A percentile compares a stretch with the other conserved stretches of the same genome.
Conservation (phyloP, 2,797 vertebrate species). For the Microcaecilia unicolor region DNA sequence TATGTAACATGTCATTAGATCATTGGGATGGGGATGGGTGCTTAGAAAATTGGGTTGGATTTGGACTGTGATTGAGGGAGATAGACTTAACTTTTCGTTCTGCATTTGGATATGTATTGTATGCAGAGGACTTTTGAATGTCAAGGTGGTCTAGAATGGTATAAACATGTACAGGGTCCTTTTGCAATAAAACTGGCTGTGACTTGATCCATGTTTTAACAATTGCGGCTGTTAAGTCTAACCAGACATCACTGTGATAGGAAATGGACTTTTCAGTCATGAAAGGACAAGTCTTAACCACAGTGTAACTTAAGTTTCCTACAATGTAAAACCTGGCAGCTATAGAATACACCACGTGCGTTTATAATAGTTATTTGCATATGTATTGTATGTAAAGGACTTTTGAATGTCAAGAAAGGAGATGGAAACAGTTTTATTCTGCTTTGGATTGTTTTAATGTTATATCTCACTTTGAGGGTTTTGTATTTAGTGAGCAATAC, state of each 20-base stretch:
- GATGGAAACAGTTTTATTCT: too few relatives aligned
- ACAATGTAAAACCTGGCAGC: conserved; percentile 80
- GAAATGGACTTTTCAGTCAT: conserved; percentile 60
- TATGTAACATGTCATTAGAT: too few relatives aligned
- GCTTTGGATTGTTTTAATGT: too few relatives aligned
- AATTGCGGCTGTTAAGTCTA: conserved; percentile 64
- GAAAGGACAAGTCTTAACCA: conserved; percentile 60
- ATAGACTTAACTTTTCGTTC: too few relatives aligned
- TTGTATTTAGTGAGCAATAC: too few relatives aligned
- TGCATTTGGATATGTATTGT: too few relatives aligned
- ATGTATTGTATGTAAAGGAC: conserved; percentile 86
- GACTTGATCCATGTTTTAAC: conserved; percentile 70
- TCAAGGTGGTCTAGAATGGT: conserved; percentile 69
- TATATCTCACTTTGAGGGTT: too few relatives aligned
- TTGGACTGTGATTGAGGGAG: too few relatives aligned
- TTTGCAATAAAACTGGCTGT: conserved; percentile 75
- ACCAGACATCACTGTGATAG: conserved; percentile 69
- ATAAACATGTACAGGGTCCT: conserved; percentile 68
- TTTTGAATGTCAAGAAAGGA: too few relatives aligned
- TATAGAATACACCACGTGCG: conserved; percentile 94
- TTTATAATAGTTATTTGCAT: conserved; percentile 95
- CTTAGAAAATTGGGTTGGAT: too few relatives aligned
- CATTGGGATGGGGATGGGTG: too few relatives aligned
- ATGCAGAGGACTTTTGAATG: too few relatives aligned
- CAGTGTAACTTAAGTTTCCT: conserved; percentile 67